Conservation (phyloP, 2,888 invertebrate genomes). For the Torymus tubicola region DNA sequence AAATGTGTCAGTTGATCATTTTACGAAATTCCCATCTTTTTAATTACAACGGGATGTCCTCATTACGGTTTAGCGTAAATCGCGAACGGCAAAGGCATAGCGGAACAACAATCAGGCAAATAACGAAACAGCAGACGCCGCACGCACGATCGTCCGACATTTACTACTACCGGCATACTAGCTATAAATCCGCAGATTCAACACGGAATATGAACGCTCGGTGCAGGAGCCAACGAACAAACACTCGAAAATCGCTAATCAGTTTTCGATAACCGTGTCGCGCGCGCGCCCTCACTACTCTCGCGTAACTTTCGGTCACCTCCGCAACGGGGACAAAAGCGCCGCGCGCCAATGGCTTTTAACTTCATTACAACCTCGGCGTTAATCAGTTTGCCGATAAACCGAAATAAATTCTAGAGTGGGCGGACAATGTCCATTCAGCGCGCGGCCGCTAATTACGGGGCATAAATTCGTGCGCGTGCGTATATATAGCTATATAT, state of each 20-base stretch:
- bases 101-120: too few species aligned
- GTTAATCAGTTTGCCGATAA: slow-evolving; percentile 53
- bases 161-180: slow-evolving; percentile 32
- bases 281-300: neutral
- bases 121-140: too few species aligned
- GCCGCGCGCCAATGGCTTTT: slow-evolving; percentile 5
- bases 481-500: neutral
- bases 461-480: neutral
- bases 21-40: too few species aligned
- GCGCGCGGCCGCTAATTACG: slow-evolving; percentile 31
- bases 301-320: neutral
- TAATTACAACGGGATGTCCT: too few species aligned
- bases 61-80: too few species aligned
- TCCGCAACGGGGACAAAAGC: neutral
- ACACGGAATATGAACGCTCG: neutral
- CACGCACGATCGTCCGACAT: neutral
- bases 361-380: slow-evolving; percentile 31
- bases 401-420: slow-evolving; percentile 51
- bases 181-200: slow-evolving; percentile 41
- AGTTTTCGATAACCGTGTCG: slow-evolving; percentile 44
- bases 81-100: neutral
- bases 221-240: slow-evolving; percentile 16
- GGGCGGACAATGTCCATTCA: neutral
- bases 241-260: slow-evolving; percentile 51
- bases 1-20: too few species aligned